These are phyloP conservation scores for Lepidochrysops patricia DNA, from an alignment of 2,888 invertebrate species.

Conservation along the genomic window DNA sequence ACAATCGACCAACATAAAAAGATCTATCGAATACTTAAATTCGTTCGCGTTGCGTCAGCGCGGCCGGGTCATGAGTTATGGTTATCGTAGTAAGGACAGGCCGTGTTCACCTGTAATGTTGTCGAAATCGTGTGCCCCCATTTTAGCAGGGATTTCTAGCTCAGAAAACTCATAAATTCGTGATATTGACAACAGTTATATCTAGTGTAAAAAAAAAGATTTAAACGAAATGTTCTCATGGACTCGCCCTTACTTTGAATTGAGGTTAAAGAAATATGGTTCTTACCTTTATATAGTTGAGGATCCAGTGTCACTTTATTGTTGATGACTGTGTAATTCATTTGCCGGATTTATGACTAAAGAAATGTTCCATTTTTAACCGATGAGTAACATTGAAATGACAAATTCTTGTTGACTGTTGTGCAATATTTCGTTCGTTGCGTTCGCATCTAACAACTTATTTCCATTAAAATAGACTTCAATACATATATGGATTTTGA, in stretches of 20 bases:
- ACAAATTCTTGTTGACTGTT: neutral
- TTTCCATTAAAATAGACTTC: too few relatives aligned
- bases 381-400: constrained; percentile 23
- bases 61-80: constrained; percentile 25
- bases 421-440: too few relatives aligned
- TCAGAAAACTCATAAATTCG: too few relatives aligned
- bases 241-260: constrained; percentile 22
- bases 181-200: too few relatives aligned
- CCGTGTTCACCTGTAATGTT: neutral
- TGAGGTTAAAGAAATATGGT: constrained; percentile 51
- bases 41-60: constrained; percentile 23
- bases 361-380: constrained; percentile 33
- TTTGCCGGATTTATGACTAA: constrained; percentile 44
- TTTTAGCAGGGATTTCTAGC: too few relatives aligned
- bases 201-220: too few relatives aligned
- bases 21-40: constrained; percentile 28
- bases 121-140: neutral
- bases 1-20: constrained; percentile 33
- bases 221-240: neutral
- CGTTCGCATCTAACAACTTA: too few relatives aligned
- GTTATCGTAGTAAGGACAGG: constrained; percentile 14
- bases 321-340: constrained; percentile 54
- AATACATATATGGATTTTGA: too few relatives aligned
- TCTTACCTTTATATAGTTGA: constrained; percentile 62
- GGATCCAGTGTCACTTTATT: constrained; percentile 61